These are phyloP conservation scores for Myotis myotis DNA, from an alignment of 2,797 vertebrate genomes.

Conservation along the genomic window DNA sequence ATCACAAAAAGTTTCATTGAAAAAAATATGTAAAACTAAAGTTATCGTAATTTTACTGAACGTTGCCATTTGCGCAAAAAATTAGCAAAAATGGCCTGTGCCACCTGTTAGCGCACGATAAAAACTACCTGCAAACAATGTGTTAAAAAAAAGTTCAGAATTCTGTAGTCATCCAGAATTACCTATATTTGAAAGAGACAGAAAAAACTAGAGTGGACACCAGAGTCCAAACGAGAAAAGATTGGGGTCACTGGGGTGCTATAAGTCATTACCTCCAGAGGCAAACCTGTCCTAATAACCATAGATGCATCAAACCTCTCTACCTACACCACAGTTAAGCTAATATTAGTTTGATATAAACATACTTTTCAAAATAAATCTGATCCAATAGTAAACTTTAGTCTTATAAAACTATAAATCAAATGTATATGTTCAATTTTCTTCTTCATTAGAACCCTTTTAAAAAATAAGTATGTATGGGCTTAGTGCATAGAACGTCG, in stretches of 20 bases:
- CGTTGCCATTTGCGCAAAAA: no score
- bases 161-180: neutral
- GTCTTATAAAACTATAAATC: constrained; percentile 30
- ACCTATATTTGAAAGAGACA: neutral
- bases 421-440: neutral
- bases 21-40: no score
- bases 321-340: neutral
- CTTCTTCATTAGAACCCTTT: neutral
- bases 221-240: neutral
- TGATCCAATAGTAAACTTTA: neutral
- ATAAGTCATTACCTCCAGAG: neutral
- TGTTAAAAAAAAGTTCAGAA: neutral
- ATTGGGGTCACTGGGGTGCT: neutral
- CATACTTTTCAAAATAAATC: constrained; percentile 22
- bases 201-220: neutral
- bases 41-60: no score
- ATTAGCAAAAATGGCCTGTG: no score
- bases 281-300: neutral
- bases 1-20: no score
- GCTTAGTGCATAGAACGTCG: no score
- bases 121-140: no score
- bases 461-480: neutral
- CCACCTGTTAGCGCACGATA: no score
- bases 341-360: neutral
- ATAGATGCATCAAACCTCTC: neutral